Evolutionary conservation across 2,113 vertebrate genomes (phyloP).

Genomic region (Acanthochromis polyacanthus): DNA sequence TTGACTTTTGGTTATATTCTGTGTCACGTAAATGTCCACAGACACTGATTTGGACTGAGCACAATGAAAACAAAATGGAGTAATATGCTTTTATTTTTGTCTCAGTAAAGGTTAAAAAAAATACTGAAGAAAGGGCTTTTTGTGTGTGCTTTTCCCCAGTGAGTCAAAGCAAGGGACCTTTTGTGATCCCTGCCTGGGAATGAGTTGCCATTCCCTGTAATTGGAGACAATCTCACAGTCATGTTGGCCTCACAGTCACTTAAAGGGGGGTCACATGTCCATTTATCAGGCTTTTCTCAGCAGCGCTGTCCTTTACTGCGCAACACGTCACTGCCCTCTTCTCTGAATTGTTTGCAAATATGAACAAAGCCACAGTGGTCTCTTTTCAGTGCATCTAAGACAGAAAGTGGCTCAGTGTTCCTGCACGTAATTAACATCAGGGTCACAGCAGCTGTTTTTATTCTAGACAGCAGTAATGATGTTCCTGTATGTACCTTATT

Average conservation of each 20-base stretch:
- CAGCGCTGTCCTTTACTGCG: slow-evolving; percentile 25
- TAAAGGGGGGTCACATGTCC: slow-evolving; percentile 54
- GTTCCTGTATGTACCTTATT: background rate
- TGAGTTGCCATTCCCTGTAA: slow-evolving; percentile 56
- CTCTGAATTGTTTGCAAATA: slow-evolving; percentile 36
- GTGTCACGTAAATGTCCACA: background rate
- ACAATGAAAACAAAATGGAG: background rate
- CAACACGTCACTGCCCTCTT: slow-evolving; percentile 27
- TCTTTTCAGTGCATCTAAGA: slow-evolving; percentile 13
- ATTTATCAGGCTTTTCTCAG: slow-evolving; percentile 53
- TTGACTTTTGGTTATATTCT: background rate
- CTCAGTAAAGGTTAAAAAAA: background rate
- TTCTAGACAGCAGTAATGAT: background rate
- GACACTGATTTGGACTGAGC: background rate
- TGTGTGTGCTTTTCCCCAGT: slow-evolving; percentile 8
- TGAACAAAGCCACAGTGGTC: slow-evolving; percentile 26
- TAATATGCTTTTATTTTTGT: background rate
- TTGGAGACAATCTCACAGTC: slow-evolving; percentile 50
- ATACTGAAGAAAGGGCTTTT: slow-evolving; percentile 16
- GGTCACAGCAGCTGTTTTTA: slow-evolving; percentile 6
- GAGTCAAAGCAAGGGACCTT: slow-evolving; percentile 17
- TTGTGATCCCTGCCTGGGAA: slow-evolving; percentile 48
- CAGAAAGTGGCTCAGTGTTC: slow-evolving; percentile 8
- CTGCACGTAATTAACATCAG: slow-evolving; percentile 27
- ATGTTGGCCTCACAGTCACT: slow-evolving; percentile 55